Percentiles rank a stretch among this genome's conserved stretches.
Conservation (phyloP, 1,140 invertebrate species). For the Drosophila virilis region DNA sequence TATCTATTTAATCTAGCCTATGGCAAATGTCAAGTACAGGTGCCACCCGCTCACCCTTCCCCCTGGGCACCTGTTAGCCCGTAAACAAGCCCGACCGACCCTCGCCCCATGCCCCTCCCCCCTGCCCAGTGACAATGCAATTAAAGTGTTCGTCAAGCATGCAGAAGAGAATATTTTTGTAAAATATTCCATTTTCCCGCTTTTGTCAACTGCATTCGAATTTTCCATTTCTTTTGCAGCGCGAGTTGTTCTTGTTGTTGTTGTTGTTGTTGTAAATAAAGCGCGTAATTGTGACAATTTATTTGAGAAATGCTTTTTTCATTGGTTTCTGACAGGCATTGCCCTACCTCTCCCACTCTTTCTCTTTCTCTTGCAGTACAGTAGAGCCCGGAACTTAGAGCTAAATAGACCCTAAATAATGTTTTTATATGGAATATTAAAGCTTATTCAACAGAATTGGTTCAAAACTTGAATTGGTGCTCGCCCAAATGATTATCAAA, state of each 20-base stretch:
- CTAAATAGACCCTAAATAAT: too few species aligned
- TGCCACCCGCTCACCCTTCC: background rate
- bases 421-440: too few species aligned
- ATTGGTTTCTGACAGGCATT: background rate
- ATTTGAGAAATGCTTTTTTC: constrained; percentile 7
- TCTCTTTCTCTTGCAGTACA: background rate
- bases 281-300: constrained; percentile 44
- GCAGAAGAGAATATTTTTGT: too few species aligned
- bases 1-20: background rate
- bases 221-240: constrained; percentile 20
- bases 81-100: too few species aligned
- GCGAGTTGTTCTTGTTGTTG: background rate
- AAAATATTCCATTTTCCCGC: background rate
- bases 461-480: too few species aligned
- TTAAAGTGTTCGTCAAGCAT: too few species aligned
- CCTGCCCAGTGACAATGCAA: too few species aligned
- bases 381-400: background rate
- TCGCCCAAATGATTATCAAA: too few species aligned
- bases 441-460: too few species aligned
- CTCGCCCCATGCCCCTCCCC: too few species aligned
- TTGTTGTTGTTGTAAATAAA: constrained; percentile 25
- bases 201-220: constrained; percentile 45
- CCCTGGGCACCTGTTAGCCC: background rate
- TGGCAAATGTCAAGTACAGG: background rate
- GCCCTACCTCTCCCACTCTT: background rate